Evolutionary conservation across 2,797 vertebrate species (phyloP).

Genomic region (Hemibagrus guttatus): DNA sequence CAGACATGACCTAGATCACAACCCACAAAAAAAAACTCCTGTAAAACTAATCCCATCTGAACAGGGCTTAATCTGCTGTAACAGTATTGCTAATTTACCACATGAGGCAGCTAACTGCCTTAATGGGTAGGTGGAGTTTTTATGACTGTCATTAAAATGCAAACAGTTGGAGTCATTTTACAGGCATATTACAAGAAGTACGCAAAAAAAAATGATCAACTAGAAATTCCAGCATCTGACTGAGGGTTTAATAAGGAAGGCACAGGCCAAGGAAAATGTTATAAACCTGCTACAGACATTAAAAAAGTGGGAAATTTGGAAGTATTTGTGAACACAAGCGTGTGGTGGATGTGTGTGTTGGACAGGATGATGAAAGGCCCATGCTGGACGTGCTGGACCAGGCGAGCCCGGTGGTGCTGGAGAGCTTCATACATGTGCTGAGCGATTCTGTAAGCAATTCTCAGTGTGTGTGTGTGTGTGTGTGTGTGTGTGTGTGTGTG

Average conservation of each 20-base stretch:
- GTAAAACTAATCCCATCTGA: background rate
- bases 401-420: conserved; percentile 91
- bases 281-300: background rate
- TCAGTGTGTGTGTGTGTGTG: background rate
- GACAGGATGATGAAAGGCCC: conserved; percentile 94
- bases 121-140: background rate
- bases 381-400: conserved; percentile 99
- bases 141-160: background rate
- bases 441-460: conserved; percentile 88
- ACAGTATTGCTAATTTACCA: background rate
- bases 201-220: background rate
- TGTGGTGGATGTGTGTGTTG: conserved; percentile 22
- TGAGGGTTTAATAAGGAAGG: background rate
- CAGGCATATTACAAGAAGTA: background rate
- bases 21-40: background rate
- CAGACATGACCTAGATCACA: background rate
- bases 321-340: background rate
- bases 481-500: conserved; percentile 20
- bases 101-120: background rate
- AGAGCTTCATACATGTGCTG: conserved; percentile 94
- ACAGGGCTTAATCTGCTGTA: background rate
- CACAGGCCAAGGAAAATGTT: background rate
- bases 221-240: background rate
- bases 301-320: background rate
- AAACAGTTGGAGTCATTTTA: background rate